A percentile compares a stretch with the other conserved stretches of the same genome.
These are phyloP conservation scores for Hirtodrosophila confusa DNA, from an alignment of 2,888 invertebrate genomes.

Conservation along the genomic window DNA sequence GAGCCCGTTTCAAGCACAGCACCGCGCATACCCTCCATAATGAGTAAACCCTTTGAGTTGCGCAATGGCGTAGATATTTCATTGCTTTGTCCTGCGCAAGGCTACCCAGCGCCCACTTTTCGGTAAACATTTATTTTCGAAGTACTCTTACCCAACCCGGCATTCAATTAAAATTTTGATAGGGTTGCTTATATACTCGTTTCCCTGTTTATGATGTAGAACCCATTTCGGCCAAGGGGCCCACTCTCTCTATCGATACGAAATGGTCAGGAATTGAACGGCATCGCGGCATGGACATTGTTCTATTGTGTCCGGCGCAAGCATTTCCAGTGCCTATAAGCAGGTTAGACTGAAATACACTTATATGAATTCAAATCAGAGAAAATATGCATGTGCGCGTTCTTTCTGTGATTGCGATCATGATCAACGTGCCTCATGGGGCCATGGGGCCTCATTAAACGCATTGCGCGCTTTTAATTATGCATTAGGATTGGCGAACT, in stretches of 20 bases:
- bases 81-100: constrained; percentile 90
- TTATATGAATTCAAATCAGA: too few relatives aligned
- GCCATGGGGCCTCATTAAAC: background rate
- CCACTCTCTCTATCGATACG: constrained; percentile 86
- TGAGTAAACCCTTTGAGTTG: constrained; percentile 81
- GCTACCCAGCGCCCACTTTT: constrained; percentile 87
- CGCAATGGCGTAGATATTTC: constrained; percentile 65
- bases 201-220: constrained; percentile 40
- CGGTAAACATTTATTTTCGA: constrained; percentile 53
- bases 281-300: constrained; percentile 87
- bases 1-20: constrained; percentile 86
- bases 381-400: too few relatives aligned
- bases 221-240: constrained; percentile 84
- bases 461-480: constrained; percentile 51
- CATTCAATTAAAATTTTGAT: constrained; percentile 11
- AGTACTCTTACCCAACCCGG: background rate
- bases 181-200: background rate
- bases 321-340: constrained; percentile 89
- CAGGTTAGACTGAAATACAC: constrained; percentile 85
- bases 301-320: constrained; percentile 90
- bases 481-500: constrained; percentile 64
- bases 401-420: too few relatives aligned
- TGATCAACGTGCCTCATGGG: too few relatives aligned
- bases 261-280: constrained; percentile 86
- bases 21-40: constrained; percentile 85